Evolutionary conservation across 2,888 invertebrate species (phyloP), one percentile per base, ranked within the genome.

Genomic region (Diogma glabrata): DNA sequence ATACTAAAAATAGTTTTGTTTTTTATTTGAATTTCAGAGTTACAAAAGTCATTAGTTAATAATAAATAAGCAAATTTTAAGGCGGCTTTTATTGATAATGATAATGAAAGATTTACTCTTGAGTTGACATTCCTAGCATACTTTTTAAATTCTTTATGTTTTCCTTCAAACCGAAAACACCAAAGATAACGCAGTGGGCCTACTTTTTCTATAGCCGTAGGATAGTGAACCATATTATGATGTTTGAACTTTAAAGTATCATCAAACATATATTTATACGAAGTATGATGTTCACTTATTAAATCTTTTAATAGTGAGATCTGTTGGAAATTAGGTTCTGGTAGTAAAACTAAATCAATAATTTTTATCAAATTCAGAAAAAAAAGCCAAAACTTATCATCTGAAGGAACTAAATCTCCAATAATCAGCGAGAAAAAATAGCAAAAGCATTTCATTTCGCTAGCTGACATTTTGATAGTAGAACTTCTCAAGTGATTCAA

Each of bases 141-240:
- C 12, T 38, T 38, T 17, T 38, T 45, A 14, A 51, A 30, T 51
- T 51, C 40, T 23, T 17, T 1, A 47, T 51, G 47, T 22, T 47
- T 47, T 36, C 20, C 47, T 36, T 47, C 47, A 23, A 47, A 36
- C 3, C 51, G 20, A 20, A 51, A 47, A 12, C 23, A 51, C 51
- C 51, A 51, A 14, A 26, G 16, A 46, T 30, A 47, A 33, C 46
- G 28, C 20, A 50, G 47, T 19, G 50, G 53, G 5, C 53, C 53
- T 28, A 50, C 38, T 22, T 47, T 22, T 17, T 28, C 22, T 30
- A 51, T 47, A 24, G 50, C 22, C 14, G 33, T 12, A 30, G 24
- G 47, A 28, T 53, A 53, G 17, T 53, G 50, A 7, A 53, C 19
- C 30, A 53, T 24, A 43, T 50, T 46, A 50, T 53, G 53, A 20